Conservation (phyloP, 2,888 invertebrate species). For the Ariolimax columbianus region DNA sequence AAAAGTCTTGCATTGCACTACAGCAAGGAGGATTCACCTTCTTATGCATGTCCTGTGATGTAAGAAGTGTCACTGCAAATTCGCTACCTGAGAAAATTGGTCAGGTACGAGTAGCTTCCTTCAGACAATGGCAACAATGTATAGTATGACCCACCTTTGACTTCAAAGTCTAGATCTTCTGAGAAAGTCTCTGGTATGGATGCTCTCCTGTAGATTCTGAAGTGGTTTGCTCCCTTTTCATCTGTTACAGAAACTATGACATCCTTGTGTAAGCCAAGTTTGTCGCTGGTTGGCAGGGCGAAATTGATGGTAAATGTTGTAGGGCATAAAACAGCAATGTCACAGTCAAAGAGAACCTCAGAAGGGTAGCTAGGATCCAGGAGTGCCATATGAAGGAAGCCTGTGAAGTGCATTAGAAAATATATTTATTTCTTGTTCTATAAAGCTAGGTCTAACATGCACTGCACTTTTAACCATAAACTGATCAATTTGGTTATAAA, state of each 20-base stretch:
- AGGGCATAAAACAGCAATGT: constrained; percentile 73
- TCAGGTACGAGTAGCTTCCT: no score
- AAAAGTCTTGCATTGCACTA: no score
- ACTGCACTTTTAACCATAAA: no score
- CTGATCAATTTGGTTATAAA: no score
- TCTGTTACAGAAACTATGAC: constrained; percentile 64
- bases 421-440: background rate
- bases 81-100: no score
- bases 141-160: background rate
- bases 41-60: no score
- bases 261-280: constrained; percentile 61
- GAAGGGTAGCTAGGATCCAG: constrained; percentile 69
- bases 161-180: constrained; percentile 52
- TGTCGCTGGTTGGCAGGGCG: constrained; percentile 70
- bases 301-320: constrained; percentile 67
- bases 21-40: no score
- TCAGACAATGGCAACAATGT: no score
- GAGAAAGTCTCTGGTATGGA: constrained; percentile 35
- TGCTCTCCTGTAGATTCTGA: constrained; percentile 59
- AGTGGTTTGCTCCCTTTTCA: constrained; percentile 55
- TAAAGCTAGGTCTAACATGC: no score
- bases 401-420: constrained; percentile 56
- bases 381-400: constrained; percentile 70
- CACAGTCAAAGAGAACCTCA: constrained; percentile 68
- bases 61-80: no score